Base-by-base conservation (phyloP, 2,113 vertebrate species). In the Micromys minutus region DNA sequence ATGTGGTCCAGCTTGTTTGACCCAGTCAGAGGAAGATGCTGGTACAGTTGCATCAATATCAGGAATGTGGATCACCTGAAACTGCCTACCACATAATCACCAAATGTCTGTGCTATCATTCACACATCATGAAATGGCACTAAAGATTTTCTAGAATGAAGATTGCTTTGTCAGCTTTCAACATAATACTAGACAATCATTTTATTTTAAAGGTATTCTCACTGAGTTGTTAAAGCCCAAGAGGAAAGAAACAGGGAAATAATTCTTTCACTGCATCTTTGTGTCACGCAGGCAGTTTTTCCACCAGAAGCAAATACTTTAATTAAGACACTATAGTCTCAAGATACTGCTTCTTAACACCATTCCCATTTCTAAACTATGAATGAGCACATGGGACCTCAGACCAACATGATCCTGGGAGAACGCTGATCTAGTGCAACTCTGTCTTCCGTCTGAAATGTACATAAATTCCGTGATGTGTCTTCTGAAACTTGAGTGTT, bases 321-420 rank as follows among this genome's bases (percentile, higher is more conserved):
- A 87, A 52, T 72, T 67, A 74, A 26, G 26, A 79, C 31, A 42
- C 11, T 86, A n/a, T 81, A 77, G 26, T 45, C 76, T 86, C n/a
- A 69, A 45, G 57, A 29, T 36, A 71, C 19, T 93, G 8, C 93
- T 93, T 83, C 50, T 42, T 72, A 67, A 93, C 87, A 87, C 87
- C 21, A 52, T 55, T 93, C 10, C 42, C 6, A 3, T 83, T 22
- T 94, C 13, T 91, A 59, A 83, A 69, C 31, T 52, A 6, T n/a
- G 52, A 88, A 13, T 93, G 47, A 67, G 3, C 59, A 45, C 63
- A 63, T 61, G 21, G 45, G 5, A 45, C 45, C n/a, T 21, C 65
- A 52, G 31, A 15, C 65, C 12, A 90, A 15, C 81, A 65, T 42
- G 52, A 84, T 52, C 16, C 88, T 85, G 75, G 39, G 17, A 61